Conservation (phyloP, 2,797 vertebrate genomes). For the Catharus ustulatus region DNA sequence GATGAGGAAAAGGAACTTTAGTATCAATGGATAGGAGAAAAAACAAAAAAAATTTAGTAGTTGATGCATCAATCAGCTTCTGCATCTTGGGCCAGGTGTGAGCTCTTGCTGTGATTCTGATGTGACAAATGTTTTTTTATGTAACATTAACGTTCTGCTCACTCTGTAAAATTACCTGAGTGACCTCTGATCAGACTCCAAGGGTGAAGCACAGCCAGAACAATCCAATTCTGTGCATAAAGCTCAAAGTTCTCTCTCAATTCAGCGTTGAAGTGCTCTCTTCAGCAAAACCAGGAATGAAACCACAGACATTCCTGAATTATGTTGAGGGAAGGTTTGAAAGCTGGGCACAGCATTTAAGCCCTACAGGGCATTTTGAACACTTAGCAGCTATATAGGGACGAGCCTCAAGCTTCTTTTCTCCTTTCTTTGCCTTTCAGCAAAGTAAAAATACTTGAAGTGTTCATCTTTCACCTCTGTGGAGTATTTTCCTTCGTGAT, state of each 20-base stretch:
- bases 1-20: not conserved
- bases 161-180: not conserved
- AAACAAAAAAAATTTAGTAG: not conserved
- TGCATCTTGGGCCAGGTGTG: not conserved
- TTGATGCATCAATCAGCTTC: not conserved
- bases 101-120: not conserved
- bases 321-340: not conserved
- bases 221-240: not conserved
- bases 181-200: not conserved
- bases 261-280: not conserved
- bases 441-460: not conserved
- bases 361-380: not conserved
- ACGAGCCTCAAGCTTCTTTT: not conserved
- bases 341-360: not conserved
- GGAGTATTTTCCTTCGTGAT: not conserved
- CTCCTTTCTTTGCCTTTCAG: not conserved
- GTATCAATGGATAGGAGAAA: not conserved
- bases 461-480: not conserved
- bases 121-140: not conserved
- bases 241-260: not conserved
- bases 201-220: not conserved
- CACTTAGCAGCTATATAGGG: not conserved
- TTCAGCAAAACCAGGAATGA: not conserved
- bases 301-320: not conserved
- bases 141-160: accelerated